These are phyloP conservation scores for Pocillopora verrucosa DNA, from an alignment of 64 coral and sea anemone genomes.

Conservation along the genomic window DNA sequence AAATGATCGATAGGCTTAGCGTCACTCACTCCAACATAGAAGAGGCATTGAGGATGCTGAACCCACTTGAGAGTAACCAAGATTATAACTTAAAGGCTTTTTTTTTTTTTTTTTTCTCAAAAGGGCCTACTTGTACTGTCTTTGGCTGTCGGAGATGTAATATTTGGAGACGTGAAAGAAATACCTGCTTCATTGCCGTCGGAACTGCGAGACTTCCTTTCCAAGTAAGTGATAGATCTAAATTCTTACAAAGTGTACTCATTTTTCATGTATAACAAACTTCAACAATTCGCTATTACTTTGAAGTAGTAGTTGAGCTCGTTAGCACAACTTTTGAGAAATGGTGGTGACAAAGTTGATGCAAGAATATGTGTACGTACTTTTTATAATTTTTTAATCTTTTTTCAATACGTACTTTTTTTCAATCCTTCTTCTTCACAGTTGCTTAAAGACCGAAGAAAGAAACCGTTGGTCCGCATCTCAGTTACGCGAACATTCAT, in stretches of 20 bases:
- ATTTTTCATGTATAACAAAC: not conserved
- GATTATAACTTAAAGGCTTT: too few relatives aligned
- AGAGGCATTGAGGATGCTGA: too few relatives aligned
- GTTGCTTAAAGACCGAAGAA: slow-evolving; percentile 72
- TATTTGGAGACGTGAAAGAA: slow-evolving; percentile 46
- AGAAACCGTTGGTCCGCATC: slow-evolving; percentile 73
- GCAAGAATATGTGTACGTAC: too few relatives aligned
- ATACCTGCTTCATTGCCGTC: slow-evolving; percentile 60
- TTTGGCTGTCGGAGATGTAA: slow-evolving; percentile 61
- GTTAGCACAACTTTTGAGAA: too few relatives aligned
- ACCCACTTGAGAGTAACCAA: too few relatives aligned
- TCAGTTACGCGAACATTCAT: slow-evolving; percentile 84
- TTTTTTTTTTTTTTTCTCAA: not conserved
- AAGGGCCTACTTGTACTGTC: slow-evolving; percentile 88
- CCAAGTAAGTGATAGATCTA: slow-evolving; percentile 54
- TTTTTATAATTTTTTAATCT: too few relatives aligned
- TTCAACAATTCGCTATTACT: not conserved
- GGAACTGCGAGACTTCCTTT: slow-evolving; percentile 85
- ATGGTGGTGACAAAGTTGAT: not conserved
- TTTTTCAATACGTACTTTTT: not conserved
- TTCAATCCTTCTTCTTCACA: not conserved
- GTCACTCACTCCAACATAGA: too few relatives aligned
- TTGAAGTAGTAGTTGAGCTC: too few relatives aligned
- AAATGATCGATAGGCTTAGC: too few relatives aligned
- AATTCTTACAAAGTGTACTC: too few relatives aligned